Conservation (phyloP, 35 echinoderm and acorn worm genomes). For the Holothuria glaberrima region DNA sequence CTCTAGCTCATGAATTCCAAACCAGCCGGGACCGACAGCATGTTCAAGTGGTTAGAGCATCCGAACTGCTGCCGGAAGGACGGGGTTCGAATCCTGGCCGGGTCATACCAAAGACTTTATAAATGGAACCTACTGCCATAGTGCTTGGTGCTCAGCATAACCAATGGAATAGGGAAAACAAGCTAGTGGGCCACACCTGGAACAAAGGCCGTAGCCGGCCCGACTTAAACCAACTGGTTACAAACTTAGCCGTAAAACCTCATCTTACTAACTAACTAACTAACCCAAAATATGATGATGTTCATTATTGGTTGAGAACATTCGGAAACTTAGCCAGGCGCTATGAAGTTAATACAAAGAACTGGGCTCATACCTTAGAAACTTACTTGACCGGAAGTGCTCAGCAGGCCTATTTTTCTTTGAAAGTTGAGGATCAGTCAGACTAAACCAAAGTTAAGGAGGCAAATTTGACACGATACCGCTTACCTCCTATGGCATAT, state of each 20-base stretch:
- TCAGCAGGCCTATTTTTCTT: constrained; percentile 41
- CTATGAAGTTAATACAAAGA: background rate
- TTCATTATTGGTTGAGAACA: constrained; percentile 34
- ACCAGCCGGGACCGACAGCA: background rate
- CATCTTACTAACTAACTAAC: too few relatives aligned
- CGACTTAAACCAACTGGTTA: too few relatives aligned
- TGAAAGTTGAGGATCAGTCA: constrained; percentile 21
- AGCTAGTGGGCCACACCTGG: too few relatives aligned
- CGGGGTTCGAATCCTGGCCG: too few relatives aligned
- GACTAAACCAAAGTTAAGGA: constrained; percentile 40
- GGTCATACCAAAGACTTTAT: too few relatives aligned
- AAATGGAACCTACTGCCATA: too few relatives aligned
- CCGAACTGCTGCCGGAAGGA: too few relatives aligned
- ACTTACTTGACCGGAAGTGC: constrained; percentile 38
- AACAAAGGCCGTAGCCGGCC: too few relatives aligned
- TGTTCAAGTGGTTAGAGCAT: background rate
- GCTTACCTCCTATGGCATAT: constrained; percentile 2
- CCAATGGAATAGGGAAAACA: too few relatives aligned
- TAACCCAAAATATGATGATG: too few relatives aligned
- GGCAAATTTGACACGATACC: constrained; percentile 33
- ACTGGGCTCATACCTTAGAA: constrained; percentile 32
- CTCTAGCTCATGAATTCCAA: background rate
- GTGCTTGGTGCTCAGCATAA: too few relatives aligned
- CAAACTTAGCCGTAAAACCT: too few relatives aligned
- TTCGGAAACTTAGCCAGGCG: constrained; percentile 30